Base-by-base conservation (phyloP, 2,113 vertebrate species). In the Cacatua alba region DNA sequence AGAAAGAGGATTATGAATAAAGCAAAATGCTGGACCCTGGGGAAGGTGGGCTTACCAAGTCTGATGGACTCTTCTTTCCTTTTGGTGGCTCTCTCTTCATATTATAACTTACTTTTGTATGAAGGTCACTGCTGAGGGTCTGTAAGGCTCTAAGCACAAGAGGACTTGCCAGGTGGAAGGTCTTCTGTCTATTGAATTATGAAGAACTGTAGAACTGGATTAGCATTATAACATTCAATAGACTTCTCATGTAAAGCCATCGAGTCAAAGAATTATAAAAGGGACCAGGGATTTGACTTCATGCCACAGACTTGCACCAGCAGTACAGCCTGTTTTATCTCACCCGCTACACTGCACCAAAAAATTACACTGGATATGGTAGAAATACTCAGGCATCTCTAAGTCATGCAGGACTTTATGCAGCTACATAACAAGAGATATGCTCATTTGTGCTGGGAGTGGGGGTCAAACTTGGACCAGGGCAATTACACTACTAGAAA, bases 281-380 rank as follows among this genome's bases (percentile, higher is more conserved):
- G 20, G 44, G 29, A 19, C 21, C 4, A 0, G n/a, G 49, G 39
- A 9, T 16, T 48, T 55, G 63, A 48, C 46, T 71, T 65, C 23
- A 13, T 19, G 37, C 17, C 57, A 46, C 52, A 10, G 43, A 41
- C 51, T 53, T 69, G 49, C 33, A 79, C 13, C 11, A 68, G 65
- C 46, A 46, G 13, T 0, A 29, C 4, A 39, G 33, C 18, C 31
- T 55, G 41, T 6, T 75, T 29, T 71, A 57, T 48, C 24, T 64
- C 9, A 0, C 15, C 44, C 13, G 10, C 28, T 23, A 14, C 2
- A 0, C 11, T 44, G 67, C 35, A 69, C 44, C 35, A 57, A 39
- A 70, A 60, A 43, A 9, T 1, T 11, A 25, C 3, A 0, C 6
- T 37, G 84, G 26, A 7, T 10, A 3, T 0, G 35, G 51, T 3